Evolutionary conservation across 2,113 vertebrate species (phyloP), one percentile per base, ranked within the genome.

Genomic region (Antigone vipio): DNA sequence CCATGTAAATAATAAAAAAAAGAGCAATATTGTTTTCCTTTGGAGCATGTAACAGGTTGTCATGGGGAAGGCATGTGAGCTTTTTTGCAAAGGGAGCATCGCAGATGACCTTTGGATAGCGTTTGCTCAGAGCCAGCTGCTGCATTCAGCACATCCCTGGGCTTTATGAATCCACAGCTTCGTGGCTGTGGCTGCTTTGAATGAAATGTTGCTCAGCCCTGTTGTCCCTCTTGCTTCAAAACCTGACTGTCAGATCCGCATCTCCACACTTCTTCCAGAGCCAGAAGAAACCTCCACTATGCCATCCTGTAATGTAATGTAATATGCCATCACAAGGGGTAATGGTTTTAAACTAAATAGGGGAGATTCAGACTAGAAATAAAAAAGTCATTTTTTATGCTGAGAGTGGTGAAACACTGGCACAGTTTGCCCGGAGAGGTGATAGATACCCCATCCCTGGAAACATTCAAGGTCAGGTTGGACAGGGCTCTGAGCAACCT

Each of bases 41-140:
- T 6, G 81, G 87, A 84, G 58, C 45, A 9, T 27, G 83, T 75
- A 75, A 22, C 89, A 73, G 89, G 92, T 94, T 95, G 92, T 95
- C 95, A 93, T 85, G 95, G 95, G 94, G 93, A 95, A 96, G 77
- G 82, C 42, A 26, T 60, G 83, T 78, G 95, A 88, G 96, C 32
- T 95, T 53, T 24, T 44, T 49, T 32, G 62, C 34, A 14, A 72
- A 89, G 66, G 87, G 74, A 96, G 84, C 89, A 76, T 53, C 9
- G 6, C 75, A 23, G 86, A 24, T 63, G 92, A 95, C 95, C 94
- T 82, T 38, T 6, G 63, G 13, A 9, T 34, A 42, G 93, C 1
- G 13, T 50, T 53, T 47, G 89, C 88, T 91, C 67, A 1, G 74
- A 82, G 77, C 69, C 81, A 35, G 80, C 87, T 40, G 81, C 89